A percentile compares a stretch with the other conserved stretches of the same genome.
phyloP scores from a whole-genome alignment of 2,888 invertebrate genomes.

The Pemphredon lugubris region DNA sequence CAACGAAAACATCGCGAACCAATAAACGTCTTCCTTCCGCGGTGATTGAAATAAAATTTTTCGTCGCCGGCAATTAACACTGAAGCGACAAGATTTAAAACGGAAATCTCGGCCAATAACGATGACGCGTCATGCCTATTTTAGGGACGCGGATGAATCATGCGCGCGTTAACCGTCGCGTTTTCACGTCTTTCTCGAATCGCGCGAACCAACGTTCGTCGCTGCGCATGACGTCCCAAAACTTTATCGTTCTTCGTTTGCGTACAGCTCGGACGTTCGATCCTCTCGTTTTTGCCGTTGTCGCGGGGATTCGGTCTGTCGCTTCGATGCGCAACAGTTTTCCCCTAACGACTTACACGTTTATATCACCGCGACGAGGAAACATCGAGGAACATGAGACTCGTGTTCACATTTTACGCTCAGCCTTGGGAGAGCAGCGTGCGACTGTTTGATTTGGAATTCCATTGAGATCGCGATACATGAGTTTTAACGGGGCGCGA shows the following conservation, averaged over 20 bases:
- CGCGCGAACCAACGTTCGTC: constrained; percentile 69
- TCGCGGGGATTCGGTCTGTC: no score
- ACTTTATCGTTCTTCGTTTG: not conserved
- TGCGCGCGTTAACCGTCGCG: constrained; percentile 47
- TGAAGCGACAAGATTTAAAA: constrained; percentile 59
- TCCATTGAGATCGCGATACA: constrained; percentile 19
- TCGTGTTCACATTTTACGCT: constrained; percentile 8
- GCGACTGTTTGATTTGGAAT: constrained; percentile 10
- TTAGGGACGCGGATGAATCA: constrained; percentile 72
- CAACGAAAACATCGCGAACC: constrained; percentile 15
- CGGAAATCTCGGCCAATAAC: constrained; percentile 63
- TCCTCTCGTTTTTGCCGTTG: no score
- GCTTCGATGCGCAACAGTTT: no score
- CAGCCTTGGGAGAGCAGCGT: not conserved
- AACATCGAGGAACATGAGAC: constrained; percentile 7
- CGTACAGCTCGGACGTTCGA: not conserved
- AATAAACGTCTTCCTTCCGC: constrained; percentile 33
- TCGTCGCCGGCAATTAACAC: constrained; percentile 49
- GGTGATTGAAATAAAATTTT: constrained; percentile 15
- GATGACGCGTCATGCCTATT: constrained; percentile 75
- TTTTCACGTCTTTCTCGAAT: constrained; percentile 61
- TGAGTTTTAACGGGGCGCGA: constrained; percentile 12
- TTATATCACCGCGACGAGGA: constrained; percentile 4
- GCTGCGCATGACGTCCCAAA: constrained; percentile 19
- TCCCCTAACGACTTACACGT: no score